Base-by-base conservation (phyloP, 2,888 invertebrate species). In the Caradrina kadenii region DNA sequence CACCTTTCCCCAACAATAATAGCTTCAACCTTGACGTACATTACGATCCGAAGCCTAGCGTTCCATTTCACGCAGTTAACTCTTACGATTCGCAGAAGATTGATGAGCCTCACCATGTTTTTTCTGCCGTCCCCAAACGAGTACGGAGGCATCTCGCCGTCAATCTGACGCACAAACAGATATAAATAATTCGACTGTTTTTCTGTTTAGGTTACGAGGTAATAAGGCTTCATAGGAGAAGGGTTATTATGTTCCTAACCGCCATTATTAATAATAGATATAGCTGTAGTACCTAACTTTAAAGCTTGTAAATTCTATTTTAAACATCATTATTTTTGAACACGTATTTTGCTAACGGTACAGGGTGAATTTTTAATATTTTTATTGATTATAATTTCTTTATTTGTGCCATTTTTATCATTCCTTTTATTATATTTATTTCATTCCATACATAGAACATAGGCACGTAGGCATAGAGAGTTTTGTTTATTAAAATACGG, bases 161-260 rank as follows among this genome's bases (percentile, higher is more conserved):
- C 84, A 83, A 73, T 79, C 79, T 73, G 58, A 59, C 63, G 42
- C 64, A 64, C 73, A 71, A 67, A 83, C 73, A 77, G 70, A 73
- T 70, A 73, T 61, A 80, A 65, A 83, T 80, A 76, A 73, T 73
- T 73, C 59, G 58, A 55, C n/a, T 26, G 63, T 55, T 65, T 79
- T 68, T 62, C 8, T 55, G 48, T 63, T 50, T 53, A 15, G n/a
- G 54, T 60, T 63, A 39, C 8, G 45, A 31, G 53, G 22, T 31
- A 31, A 31, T 19, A 19, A 31, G 6, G 31, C 19, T 59, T 49
- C 17, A 35, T 49, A 2, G 3, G 4, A 48, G 7, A 31, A 42
- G 2, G 21, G 21, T 2, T 48, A 1, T 55, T 7, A 22, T 10
- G 5, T 2, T 0, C 21, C 2, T 21, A 7, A 19, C 11, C 8